These are phyloP conservation scores for Hyla sarda DNA, from an alignment of 2,113 vertebrate genomes.

Conservation along the genomic window DNA sequence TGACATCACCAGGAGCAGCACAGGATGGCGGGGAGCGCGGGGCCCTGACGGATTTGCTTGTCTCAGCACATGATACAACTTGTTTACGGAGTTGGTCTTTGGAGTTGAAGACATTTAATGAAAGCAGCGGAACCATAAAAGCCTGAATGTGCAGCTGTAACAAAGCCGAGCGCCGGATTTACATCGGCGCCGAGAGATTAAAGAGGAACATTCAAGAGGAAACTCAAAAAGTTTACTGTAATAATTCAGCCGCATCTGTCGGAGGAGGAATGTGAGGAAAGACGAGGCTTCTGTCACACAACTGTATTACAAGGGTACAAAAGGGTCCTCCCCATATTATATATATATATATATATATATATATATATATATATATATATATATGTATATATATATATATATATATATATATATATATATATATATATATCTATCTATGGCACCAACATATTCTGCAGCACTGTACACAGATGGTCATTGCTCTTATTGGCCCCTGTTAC, in stretches of 20 bases:
- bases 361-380: no score
- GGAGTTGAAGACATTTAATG: constrained; percentile 7
- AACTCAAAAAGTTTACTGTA: neutral
- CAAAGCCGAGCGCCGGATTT: neutral
- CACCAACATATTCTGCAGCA: no score
- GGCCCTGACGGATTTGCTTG: neutral
- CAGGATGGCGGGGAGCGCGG: neutral
- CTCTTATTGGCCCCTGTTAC: no score
- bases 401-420: no score
- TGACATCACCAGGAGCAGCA: constrained; percentile 29
- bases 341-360: no score
- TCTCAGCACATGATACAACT: neutral
- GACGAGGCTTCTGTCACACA: no score
- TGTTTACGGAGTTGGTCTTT: neutral
- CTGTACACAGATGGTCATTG: no score
- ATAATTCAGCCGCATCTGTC: neutral
- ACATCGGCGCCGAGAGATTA: neutral
- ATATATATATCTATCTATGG: no score
- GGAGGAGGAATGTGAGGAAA: no score
- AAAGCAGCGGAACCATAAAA: constrained; percentile 3
- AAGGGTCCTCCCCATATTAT: no score
- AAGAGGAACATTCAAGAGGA: neutral
- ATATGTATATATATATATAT: no score
- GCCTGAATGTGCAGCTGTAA: neutral
- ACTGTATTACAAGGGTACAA: no score